Base-by-base conservation (phyloP, 2,113 vertebrate species). In the Chascanopsetta lugubris region DNA sequence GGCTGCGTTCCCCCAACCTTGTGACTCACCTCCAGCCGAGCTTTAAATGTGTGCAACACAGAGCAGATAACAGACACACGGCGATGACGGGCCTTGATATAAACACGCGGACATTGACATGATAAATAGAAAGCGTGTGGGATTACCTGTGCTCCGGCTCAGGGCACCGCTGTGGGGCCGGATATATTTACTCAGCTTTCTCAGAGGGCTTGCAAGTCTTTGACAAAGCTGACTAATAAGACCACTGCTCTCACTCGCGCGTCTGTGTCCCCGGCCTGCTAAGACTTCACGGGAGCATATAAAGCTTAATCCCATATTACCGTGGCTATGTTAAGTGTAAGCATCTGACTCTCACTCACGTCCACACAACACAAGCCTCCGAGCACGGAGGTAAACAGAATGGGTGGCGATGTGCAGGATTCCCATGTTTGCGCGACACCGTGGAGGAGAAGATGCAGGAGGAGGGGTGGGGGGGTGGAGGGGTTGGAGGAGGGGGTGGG, bases 321-420 rank as follows among this genome's bases (percentile, higher is more conserved):
- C 60, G 63, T 48, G 72, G 81, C 80, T 90, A 84, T 84, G 82
- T 88, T 86, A 92, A 88, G 78, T 85, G 86, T 87, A 90, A 92
- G 62, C 76, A 72, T 89, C 85, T 92, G 86, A 69, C 85, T 82
- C 61, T 65, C 38, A 63, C 72, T 68, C 63, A 70, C 18, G 83
- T 91, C 90, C 85, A n/a, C n/a, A n/a, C n/a, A 92, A 40, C 66
- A 80, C 66, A 62, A 82, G 54, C 25, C 64, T 45, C 67, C 79
- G 76, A 85, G 86, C 72, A 75, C 10, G 47, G 29, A 76, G 58
- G 85, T 79, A 74, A 85, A 83, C 45, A 77, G 50, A 65, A 82
- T 84, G 40, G n/a, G n/a, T n/a, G n/a, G n/a, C n/a, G n/a, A n/a
- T n/a, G n/a, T n/a, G n/a, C n/a, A n/a, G n/a, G n/a, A n/a, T n/a